Base-by-base conservation (phyloP, 2,797 vertebrate species). In the Lerista edwardsae region DNA sequence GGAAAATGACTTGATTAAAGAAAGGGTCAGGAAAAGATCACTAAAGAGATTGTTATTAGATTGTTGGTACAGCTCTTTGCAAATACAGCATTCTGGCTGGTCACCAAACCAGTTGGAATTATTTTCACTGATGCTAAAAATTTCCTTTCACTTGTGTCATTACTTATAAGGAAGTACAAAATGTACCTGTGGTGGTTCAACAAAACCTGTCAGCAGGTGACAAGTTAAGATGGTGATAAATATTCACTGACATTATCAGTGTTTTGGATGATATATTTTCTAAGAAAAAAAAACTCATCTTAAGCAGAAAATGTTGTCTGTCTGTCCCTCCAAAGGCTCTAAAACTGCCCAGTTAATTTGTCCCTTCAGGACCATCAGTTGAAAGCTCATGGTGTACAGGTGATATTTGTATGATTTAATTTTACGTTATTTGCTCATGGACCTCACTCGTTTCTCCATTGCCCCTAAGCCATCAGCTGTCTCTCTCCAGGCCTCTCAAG, bases 161-260 rank as follows among this genome's bases (percentile, higher is more conserved):
- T 31, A 65, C 36, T 59, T 83, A 41, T 82, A 81, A 90, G n/a
- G 41, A 39, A 83, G 75, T 34, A 79, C 15, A 85, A 83, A 89
- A 27, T 62, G 23, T 39, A 51, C 0, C 76, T 83, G 39, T 88
- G 79, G 80, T 51, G 79, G 72, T 86, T 76, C 80, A 90, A 86
- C 51, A 51, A 85, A 31, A 84, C 51, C 14, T n/a, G 67, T 91
- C 68, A 51, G 17, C 29, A 73, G 0, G 29, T 75, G 85, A 7
- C 39, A 64, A 31, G 4, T n/a, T 87, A 75, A 73, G 77, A n/a
- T 57, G 10, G n/a, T 4, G 19, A 47, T 3, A 69, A 1, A n/a
- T 72, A 51, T 55, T 79, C 84, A 74, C n/a, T 23, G 29, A 29
- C 82, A 44, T 51, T 74, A 87, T 15, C 69, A 76, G 10, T 51